Conservation (phyloP, 2,113 vertebrate species). For the Cynopterus brachyotis region DNA sequence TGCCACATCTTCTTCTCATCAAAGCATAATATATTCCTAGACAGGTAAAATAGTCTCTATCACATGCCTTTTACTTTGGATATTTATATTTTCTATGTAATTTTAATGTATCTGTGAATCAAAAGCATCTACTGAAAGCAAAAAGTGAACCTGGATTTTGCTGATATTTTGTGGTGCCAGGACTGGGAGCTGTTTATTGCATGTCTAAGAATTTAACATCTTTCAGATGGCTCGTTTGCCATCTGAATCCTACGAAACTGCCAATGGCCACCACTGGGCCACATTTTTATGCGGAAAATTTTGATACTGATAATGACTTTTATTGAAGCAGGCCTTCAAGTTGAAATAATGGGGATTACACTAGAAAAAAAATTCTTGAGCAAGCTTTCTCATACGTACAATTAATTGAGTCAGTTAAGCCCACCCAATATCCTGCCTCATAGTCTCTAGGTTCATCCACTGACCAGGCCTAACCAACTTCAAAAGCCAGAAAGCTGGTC, state of each 20-base stretch:
- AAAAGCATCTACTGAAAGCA: constrained; percentile 80
- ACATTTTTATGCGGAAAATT: constrained; percentile 39
- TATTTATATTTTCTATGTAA: constrained; percentile 82
- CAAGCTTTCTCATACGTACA: constrained; percentile 18
- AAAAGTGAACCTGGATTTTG: constrained; percentile 75
- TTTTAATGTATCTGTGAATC: constrained; percentile 81
- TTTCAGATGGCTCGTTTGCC: constrained; percentile 66
- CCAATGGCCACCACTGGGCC: constrained; percentile 36
- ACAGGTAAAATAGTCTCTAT: constrained; percentile 69
- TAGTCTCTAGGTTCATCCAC: background rate
- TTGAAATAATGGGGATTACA: constrained; percentile 61
- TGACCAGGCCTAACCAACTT: background rate
- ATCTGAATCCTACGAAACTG: constrained; percentile 79
- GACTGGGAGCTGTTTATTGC: constrained; percentile 73
- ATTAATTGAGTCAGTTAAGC: constrained; percentile 12
- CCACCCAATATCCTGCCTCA: background rate
- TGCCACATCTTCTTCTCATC: constrained; percentile 61
- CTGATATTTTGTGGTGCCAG: constrained; percentile 74
- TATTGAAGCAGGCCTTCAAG: constrained; percentile 65
- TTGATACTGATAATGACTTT: constrained; percentile 49
- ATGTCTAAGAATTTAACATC: constrained; percentile 73
- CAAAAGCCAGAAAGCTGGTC: background rate
- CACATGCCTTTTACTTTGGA: constrained; percentile 66
- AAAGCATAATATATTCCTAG: constrained; percentile 71
- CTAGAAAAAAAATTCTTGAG: constrained; percentile 45